phyloP scores from a whole-genome alignment of 1,140 invertebrate species.

The Sminthurinus signatus region DNA sequence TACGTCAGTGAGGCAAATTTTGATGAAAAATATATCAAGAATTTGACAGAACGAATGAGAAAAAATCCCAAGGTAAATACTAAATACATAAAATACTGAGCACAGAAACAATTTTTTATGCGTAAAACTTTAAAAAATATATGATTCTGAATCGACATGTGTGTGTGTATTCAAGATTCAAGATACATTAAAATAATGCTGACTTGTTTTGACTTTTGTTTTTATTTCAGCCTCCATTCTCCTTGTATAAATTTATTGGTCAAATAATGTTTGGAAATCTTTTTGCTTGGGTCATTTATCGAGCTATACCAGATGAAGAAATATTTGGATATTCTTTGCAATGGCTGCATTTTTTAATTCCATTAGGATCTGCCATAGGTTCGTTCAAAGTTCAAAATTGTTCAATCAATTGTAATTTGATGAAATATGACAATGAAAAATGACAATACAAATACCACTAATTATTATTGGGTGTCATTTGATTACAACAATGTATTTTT shows the following conservation, averaged over 20 bases:
- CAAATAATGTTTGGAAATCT: constrained; percentile 69
- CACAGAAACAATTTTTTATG: background rate
- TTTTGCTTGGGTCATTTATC: constrained; percentile 65
- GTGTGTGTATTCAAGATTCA: constrained; percentile 6
- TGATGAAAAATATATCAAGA: constrained; percentile 60
- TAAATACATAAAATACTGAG: background rate
- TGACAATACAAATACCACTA: background rate
- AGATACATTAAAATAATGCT: constrained; percentile 9
- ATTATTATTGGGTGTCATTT: background rate
- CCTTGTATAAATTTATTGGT: constrained; percentile 65
- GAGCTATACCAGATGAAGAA: constrained; percentile 71
- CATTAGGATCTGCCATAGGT: constrained; percentile 68
- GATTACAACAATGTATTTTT: too few relatives aligned
- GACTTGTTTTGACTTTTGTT: constrained; percentile 15
- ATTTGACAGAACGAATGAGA: constrained; percentile 58
- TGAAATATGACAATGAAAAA: too few relatives aligned
- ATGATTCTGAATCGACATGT: background rate
- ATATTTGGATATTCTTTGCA: constrained; percentile 61
- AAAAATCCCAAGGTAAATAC: constrained; percentile 56
- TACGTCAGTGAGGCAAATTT: constrained; percentile 85
- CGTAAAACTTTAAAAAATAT: background rate
- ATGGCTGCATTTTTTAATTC: constrained; percentile 63
- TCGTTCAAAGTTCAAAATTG: background rate
- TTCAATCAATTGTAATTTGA: background rate
- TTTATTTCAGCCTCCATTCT: constrained; percentile 64